Conservation (phyloP, 2,797 vertebrate genomes). For the Chelon labrosus region DNA sequence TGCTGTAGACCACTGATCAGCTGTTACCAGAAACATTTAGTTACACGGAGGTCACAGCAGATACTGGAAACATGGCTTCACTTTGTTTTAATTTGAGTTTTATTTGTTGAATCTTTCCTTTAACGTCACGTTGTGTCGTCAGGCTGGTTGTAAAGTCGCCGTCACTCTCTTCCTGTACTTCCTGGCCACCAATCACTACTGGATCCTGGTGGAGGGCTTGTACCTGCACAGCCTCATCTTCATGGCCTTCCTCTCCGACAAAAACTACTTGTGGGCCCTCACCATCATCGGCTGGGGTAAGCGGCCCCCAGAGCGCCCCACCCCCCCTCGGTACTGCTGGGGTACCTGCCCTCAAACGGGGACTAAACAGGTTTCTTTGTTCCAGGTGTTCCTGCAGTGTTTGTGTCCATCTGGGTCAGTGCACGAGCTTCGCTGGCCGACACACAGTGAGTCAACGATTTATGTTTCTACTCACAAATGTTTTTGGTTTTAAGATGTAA, state of each 20-base stretch:
- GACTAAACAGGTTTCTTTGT: not conserved
- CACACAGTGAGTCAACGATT: constrained; percentile 88
- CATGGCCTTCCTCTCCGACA: constrained; percentile 94
- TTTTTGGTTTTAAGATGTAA: too few relatives aligned
- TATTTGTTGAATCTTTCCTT: not conserved
- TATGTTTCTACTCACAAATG: not conserved
- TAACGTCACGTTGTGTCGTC: constrained; percentile 21
- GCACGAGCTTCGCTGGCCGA: constrained; percentile 91
- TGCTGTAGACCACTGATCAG: too few relatives aligned
- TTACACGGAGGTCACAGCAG: too few relatives aligned
- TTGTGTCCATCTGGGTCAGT: constrained; percentile 93
- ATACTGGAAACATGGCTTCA: too few relatives aligned
- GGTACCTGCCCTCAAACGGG: too few relatives aligned
- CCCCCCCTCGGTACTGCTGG: too few relatives aligned
- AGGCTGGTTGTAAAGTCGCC: constrained; percentile 92
- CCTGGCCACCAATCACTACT: constrained; percentile 95
- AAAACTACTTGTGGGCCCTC: constrained; percentile 92
- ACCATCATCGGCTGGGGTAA: constrained; percentile 94
- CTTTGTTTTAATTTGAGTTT: too few relatives aligned
- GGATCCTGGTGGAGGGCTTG: constrained; percentile 95
- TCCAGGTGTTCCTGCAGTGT: constrained; percentile 91
- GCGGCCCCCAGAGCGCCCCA: constrained; percentile 4
- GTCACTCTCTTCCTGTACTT: constrained; percentile 95
- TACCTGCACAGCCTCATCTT: constrained; percentile 96
- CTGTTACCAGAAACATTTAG: too few relatives aligned